Conservation (phyloP, 1,140 invertebrate species). For the Drosophila pectinifera region DNA sequence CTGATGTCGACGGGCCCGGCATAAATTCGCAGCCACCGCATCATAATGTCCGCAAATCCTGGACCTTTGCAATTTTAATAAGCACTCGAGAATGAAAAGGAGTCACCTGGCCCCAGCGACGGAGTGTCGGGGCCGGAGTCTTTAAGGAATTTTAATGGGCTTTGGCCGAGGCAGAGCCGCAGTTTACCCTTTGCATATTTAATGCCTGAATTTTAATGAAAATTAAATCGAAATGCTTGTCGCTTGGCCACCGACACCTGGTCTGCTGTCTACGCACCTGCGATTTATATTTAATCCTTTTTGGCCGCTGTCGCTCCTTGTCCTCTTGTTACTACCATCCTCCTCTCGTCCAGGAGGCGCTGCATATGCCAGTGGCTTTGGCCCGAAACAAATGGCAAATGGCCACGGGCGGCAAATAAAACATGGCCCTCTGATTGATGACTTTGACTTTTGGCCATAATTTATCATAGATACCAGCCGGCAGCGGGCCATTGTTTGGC, state of each 20-base stretch:
- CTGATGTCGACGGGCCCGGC: conserved; percentile 55
- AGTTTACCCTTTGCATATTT: conserved; percentile 82
- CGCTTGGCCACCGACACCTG: conserved; percentile 60
- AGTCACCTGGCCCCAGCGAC: conserved; percentile 48
- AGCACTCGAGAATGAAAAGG: conserved; percentile 83
- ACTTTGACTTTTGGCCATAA: conserved; percentile 82
- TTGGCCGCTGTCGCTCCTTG: conserved; percentile 1
- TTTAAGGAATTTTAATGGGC: conserved; percentile 83
- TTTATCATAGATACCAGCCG: conserved; percentile 79
- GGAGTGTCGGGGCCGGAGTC: conserved; percentile 38
- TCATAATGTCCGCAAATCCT: conserved; percentile 83
- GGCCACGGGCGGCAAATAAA: conserved; percentile 75
- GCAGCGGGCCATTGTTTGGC: conserved; percentile 51
- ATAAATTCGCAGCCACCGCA: conserved; percentile 80
- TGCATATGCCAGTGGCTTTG: conserved; percentile 42
- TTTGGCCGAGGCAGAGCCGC: conserved; percentile 54
- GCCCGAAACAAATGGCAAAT: conserved; percentile 58
- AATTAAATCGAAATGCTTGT: conserved; percentile 82
- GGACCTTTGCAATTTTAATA: conserved; percentile 81
- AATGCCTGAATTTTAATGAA: conserved; percentile 81
- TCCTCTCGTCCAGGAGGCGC: neutral
- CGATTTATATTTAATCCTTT: conserved; percentile 76
- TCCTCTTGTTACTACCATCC: neutral
- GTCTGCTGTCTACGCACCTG: conserved; percentile 52
- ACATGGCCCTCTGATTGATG: conserved; percentile 77